Conservation (phyloP, 1,140 invertebrate genomes). For the Hormaphis cornu region DNA sequence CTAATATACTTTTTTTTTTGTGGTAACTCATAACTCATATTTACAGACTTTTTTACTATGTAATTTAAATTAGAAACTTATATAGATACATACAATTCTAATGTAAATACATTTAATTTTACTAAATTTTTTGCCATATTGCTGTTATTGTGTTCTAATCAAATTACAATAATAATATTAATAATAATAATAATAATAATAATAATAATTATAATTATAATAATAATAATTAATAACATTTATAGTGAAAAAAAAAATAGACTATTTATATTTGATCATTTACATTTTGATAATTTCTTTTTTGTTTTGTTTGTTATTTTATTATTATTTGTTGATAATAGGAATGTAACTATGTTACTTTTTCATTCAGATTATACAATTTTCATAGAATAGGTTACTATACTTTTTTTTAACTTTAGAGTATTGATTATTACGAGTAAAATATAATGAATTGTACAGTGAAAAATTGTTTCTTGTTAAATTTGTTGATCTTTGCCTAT, state of each 20-base stretch:
- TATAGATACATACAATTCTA: slow-evolving; percentile 10
- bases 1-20: slow-evolving; percentile 20
- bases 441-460: slow-evolving; percentile 28
- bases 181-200: no score
- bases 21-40: slow-evolving; percentile 3
- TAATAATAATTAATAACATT: slow-evolving; percentile 8
- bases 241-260: slow-evolving; percentile 3
- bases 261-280: slow-evolving; percentile 13
- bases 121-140: slow-evolving; percentile 23
- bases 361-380: slow-evolving; percentile 15
- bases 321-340: slow-evolving; percentile 23
- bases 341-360: slow-evolving; percentile 15
- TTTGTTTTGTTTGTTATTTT: not conserved
- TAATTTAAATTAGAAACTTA: slow-evolving; percentile 15
- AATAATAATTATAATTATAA: no score
- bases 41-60: slow-evolving; percentile 15
- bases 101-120: slow-evolving; percentile 18
- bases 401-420: not conserved
- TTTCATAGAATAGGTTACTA: slow-evolving; percentile 25
- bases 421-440: slow-evolving; percentile 20
- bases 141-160: slow-evolving; percentile 21
- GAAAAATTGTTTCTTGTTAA: slow-evolving; percentile 32
- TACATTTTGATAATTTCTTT: not conserved
- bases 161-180: slow-evolving; percentile 25
- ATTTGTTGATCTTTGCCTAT: slow-evolving; percentile 32